Base-by-base conservation (phyloP, 2,888 invertebrate genomes). In the Physocephala rufipes region DNA sequence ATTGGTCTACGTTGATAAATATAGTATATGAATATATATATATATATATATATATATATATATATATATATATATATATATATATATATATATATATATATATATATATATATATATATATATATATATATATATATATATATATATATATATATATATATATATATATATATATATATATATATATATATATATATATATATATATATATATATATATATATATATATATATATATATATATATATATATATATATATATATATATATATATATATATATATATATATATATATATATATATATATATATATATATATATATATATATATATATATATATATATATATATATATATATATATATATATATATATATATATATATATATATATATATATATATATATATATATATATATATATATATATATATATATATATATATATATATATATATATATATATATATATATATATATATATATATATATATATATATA, bases 31-130 rank as follows among this genome's bases (percentile, higher is more conserved):
- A 16, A 45, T 15, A 45, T 45, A 36, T 62, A 62, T 36, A 62
- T 62, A 64, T 19, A 51, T 45, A 45, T 21, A 21, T 21, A 55
- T 55, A 24, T 55, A 55, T 55, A 7, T 55, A 55, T 55, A 13
- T 24, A n/a, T n/a, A n/a, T n/a, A n/a, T 28, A 28, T 28, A 58
- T 58, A 12, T 58, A 24, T 58, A 3, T 58, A 24, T 24, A 13
- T 12, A 21, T 15, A 15, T 53, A 66, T 24, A 3, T 4, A 24
- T 15, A 58, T 58, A 58, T 28, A 58, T 28, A 28, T 28, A 3
- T 26, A 28, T 28, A 28, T 28, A 58, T 58, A 12, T 58, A 24
- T 58, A 3, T 58, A 24, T 24, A 13, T 12, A 21, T 15, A 15
- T 53, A 66, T 24, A 3, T 4, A 24, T 15, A 58, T 58, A 58